Base-by-base conservation (phyloP, 2,113 vertebrate species). In the Halichoerus grypus region DNA sequence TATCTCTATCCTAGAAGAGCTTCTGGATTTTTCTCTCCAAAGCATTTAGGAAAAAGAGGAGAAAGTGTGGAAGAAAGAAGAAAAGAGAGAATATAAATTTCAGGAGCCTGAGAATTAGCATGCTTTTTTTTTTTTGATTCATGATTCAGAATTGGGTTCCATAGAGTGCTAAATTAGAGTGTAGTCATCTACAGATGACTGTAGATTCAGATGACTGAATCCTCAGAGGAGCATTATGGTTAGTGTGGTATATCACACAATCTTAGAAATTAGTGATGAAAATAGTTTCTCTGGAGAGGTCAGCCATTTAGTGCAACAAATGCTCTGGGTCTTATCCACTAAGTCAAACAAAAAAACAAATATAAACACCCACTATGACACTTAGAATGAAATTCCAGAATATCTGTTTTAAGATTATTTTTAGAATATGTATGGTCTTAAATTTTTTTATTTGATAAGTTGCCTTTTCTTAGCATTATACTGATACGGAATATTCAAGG, bases 351-450 rank as follows among this genome's bases (percentile, higher is more conserved):
- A 77, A 69, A 57, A 88, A 61, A 0, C 22, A 61, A 71, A 71
- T 53, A 80, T 24, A 63, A 96, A 65, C 3, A 26, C 21, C 5
- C 7, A 59, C 8, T 77, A 53, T 79, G 49, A 69, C 22, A 53
- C 46, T 28, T 49, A 76, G 49, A 59, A 81, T 51, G 59, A 77
- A 77, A 49, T 88, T 67, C 15, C 49, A 76, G 65, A 49, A 76
- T 88, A 92, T 82, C 16, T 51, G 10, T 89, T 87, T 33, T 83
- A 53, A 93, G 72, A 79, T 63, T 84, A 84, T 67, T 69, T 93
- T 65, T 82, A 63, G 55, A 74, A 69, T 96, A 55, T 31, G n/a
- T 39, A 61, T 22, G n/a, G 28, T 74, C 12, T 86, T 72, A 96
- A 36, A 12, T 46, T 10, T 81, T 42, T 72, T 24, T 93, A 76